phyloP scores from a whole-genome alignment of 2,888 invertebrate species.

The Conistra vaccinii region DNA sequence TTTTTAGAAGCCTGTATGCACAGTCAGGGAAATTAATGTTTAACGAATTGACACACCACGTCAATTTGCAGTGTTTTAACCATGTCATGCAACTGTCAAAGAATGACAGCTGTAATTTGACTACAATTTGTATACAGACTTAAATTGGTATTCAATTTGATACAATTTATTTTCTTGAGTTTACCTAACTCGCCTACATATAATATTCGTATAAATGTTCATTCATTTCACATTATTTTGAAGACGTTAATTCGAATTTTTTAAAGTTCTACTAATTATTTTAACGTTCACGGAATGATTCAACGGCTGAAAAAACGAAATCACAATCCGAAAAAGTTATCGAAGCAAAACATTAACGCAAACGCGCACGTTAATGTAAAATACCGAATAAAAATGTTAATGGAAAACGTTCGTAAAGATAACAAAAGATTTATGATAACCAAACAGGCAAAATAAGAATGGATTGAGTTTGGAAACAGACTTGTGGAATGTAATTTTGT shows the following conservation, averaged over 20 bases:
- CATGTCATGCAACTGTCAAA: not conserved
- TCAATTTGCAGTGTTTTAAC: not conserved
- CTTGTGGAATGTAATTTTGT: slow-evolving; percentile 65
- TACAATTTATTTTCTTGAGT: too few relatives aligned
- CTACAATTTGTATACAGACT: too few relatives aligned
- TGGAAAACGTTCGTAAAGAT: slow-evolving; percentile 73
- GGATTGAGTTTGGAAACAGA: slow-evolving; percentile 56
- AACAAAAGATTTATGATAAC: slow-evolving; percentile 75
- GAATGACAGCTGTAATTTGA: not conserved
- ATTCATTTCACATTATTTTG: not conserved
- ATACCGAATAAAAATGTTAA: slow-evolving; percentile 71
- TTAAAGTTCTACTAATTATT: too few relatives aligned
- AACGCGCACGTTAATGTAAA: slow-evolving; percentile 58
- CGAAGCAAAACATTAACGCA: slow-evolving; percentile 53
- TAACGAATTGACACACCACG: too few relatives aligned
- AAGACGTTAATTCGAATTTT: too few relatives aligned
- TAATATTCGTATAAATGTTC: not conserved
- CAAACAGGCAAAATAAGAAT: slow-evolving; percentile 73
- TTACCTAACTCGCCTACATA: too few relatives aligned
- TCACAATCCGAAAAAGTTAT: slow-evolving; percentile 28
- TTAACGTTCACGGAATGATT: not conserved
- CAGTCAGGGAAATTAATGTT: too few relatives aligned
- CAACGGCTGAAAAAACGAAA: slow-evolving; percentile 11
- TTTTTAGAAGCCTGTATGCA: too few relatives aligned
- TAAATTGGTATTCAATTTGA: not conserved